These are phyloP conservation scores for Hyalella azteca DNA, from an alignment of 2,888 invertebrate genomes.

Conservation along the genomic window DNA sequence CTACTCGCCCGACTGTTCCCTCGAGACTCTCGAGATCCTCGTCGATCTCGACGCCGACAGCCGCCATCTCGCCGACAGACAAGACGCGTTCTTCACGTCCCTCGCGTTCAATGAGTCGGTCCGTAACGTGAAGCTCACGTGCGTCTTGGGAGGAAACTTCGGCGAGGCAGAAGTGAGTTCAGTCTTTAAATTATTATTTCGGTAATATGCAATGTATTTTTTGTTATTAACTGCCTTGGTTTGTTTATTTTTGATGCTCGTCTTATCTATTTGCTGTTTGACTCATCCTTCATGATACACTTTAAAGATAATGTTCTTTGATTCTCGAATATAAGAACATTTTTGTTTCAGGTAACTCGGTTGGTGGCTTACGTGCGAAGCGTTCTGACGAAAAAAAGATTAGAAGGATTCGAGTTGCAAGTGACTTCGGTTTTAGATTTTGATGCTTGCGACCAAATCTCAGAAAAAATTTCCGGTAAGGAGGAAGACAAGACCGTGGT, in stretches of 20 bases:
- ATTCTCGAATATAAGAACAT: too few relatives aligned
- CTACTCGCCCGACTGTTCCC: conserved; percentile 60
- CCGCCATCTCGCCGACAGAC: conserved; percentile 58
- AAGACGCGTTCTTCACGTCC: conserved; percentile 66
- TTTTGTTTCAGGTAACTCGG: conserved; percentile 51
- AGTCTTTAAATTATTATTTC: not conserved
- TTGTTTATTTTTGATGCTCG: too few relatives aligned
- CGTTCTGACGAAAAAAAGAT: conserved; percentile 54
- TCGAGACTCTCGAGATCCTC: conserved; percentile 60
- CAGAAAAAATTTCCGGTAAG: too few relatives aligned
- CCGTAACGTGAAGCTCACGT: conserved; percentile 66
- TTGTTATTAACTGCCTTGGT: too few relatives aligned
- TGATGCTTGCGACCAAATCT: conserved; percentile 26
- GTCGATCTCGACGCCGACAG: conserved; percentile 60
- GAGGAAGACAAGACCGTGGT: not conserved
- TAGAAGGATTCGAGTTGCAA: conserved; percentile 56
- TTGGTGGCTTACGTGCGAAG: conserved; percentile 56
- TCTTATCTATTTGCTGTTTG: too few relatives aligned
- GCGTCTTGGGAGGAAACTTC: conserved; percentile 56
- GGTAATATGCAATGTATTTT: too few relatives aligned
- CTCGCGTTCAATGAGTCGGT: conserved; percentile 67
- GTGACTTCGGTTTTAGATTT: conserved; percentile 51
- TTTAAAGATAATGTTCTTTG: too few relatives aligned
- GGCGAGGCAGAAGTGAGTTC: conserved; percentile 52
- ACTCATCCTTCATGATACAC: too few relatives aligned